These are phyloP conservation scores for Isichthys henryi DNA, from an alignment of 2,113 vertebrate genomes.

Conservation along the genomic window DNA sequence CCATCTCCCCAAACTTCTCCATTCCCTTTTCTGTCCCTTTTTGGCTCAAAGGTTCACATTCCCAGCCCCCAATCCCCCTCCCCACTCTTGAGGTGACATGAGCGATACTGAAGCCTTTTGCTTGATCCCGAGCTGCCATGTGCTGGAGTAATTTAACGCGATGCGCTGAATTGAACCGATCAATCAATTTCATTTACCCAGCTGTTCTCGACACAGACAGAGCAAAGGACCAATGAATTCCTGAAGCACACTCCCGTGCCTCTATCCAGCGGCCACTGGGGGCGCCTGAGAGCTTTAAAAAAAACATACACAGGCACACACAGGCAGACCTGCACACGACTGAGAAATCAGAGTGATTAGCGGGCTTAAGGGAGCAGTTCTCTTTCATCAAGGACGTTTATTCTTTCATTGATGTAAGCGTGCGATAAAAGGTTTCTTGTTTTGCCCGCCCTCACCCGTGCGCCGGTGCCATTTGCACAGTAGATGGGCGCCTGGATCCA, in stretches of 20 bases:
- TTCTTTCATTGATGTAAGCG: not conserved
- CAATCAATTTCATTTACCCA: slow-evolving; percentile 8
- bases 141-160: not conserved
- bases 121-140: not conserved
- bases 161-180: slow-evolving; percentile 15
- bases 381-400: slow-evolving; percentile 7
- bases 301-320: not conserved
- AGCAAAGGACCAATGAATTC: not conserved
- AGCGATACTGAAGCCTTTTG: not conserved
- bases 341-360: not conserved
- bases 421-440: not conserved
- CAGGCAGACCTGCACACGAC: not conserved
- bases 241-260: not conserved
- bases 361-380: not conserved
- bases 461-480: not conserved
- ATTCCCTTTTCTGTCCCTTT: not conserved
- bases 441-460: not conserved
- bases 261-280: not conserved
- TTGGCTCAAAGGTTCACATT: not conserved
- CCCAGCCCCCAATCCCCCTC: not conserved
- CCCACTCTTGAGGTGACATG: not conserved
- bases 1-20: not conserved
- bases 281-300: not conserved
- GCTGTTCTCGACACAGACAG: slow-evolving; percentile 10
- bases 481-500: no score